Base-by-base conservation (phyloP, 1,140 invertebrate genomes). In the Brachystomella parvula region DNA sequence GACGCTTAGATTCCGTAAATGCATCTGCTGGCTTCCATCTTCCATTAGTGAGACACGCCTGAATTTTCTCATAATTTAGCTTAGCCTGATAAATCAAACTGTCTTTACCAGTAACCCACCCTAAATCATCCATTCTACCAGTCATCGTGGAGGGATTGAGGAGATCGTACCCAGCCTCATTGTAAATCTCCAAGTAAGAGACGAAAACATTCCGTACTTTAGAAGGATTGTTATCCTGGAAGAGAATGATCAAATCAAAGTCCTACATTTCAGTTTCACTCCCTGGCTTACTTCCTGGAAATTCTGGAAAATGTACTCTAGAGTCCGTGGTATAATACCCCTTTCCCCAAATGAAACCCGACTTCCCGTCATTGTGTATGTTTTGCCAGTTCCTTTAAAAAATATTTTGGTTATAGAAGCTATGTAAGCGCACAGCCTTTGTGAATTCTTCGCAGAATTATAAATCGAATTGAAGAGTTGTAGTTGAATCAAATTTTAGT, bases 281-380 rank as follows among this genome's bases (percentile, higher is more conserved):
- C 21, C 24, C 3, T 47, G 33, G 63, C 29, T 71, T 70, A 82
- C 81, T 73, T 81, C 75, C 67, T 81, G 78, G 61, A 86, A 83
- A 28, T 76, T 75, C 29, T 80, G 68, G 70, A 85, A 85, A 59
- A 85, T 78, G 67, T 83, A 78, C 44, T 81, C 74, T 64, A 85
- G 77, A n/a, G 81, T 78, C 66, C 81, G 68, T 1, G 82, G 82
- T 66, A 84, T 83, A 26, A 88, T 82, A 61, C 86, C 86, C 39
- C 82, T 79, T 19, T 82, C 77, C 31, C 78, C 72, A 66, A 75
- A 77, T 29, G 75, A 73, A 28, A 73, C 75, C 9, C 78, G 76
- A 47, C 79, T 80, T 3, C 86, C 86, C 64, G 84, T 85, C 78
- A 88, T 86, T 9, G 85, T 83, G 75, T 81, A 83, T 0, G 86